These are phyloP conservation scores for Paramormyrops hopkinsi DNA, from an alignment of 2,797 vertebrate genomes.

Conservation along the genomic window DNA sequence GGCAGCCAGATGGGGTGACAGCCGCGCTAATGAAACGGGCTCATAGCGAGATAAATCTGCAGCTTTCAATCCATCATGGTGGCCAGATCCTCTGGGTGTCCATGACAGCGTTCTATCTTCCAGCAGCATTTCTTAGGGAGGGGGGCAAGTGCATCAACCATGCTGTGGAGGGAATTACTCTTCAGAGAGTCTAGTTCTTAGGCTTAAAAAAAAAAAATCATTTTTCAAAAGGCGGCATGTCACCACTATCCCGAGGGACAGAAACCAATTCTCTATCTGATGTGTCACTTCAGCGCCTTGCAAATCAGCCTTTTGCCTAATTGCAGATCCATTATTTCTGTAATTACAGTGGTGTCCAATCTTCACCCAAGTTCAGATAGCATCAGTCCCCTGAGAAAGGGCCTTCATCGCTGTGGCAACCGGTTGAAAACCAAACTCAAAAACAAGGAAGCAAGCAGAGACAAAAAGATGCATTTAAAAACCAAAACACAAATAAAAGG, in stretches of 20 bases:
- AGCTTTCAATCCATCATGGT: slow-evolving; percentile 58
- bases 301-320: slow-evolving; percentile 18
- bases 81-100: slow-evolving; percentile 42
- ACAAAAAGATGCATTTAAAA: background rate
- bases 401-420: background rate
- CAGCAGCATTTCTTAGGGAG: slow-evolving; percentile 30
- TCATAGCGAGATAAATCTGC: slow-evolving; percentile 60
- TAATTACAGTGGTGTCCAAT: slow-evolving; percentile 19
- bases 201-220: background rate
- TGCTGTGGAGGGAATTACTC: background rate
- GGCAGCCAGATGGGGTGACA: slow-evolving; percentile 52
- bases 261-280: slow-evolving; percentile 13
- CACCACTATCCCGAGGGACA: background rate
- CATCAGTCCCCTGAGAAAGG: background rate
- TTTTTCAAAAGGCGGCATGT: background rate
- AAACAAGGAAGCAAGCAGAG: background rate
- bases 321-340: slow-evolving; percentile 12
- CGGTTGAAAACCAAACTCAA: background rate
- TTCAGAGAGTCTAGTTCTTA: background rate
- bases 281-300: slow-evolving; percentile 10
- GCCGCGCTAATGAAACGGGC: slow-evolving; percentile 54
- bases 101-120: slow-evolving; percentile 39
- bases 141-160: background rate
- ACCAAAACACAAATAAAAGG: background rate
- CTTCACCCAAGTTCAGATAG: slow-evolving; percentile 13